Evolutionary conservation across 2,888 invertebrate species (phyloP), one percentile per base, ranked within the genome.

Genomic region (Anarsia innoxiella): DNA sequence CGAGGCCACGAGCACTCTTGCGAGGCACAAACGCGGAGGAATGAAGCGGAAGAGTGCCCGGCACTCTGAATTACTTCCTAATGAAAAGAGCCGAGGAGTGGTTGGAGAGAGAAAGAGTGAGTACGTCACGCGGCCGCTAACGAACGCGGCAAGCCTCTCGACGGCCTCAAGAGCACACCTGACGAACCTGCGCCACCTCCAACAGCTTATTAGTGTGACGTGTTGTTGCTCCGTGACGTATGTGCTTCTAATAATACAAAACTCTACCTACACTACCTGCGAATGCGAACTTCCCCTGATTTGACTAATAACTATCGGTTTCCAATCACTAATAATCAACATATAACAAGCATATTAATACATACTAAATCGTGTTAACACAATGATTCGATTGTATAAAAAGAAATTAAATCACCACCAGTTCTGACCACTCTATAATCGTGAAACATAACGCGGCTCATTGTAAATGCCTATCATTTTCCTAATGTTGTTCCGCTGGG

Each of bases 51-150:
- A 79, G 78, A 78, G 79, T 71, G 74, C 71, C 74, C 68, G 70
- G 71, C 65, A 73, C 80, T 82, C 80, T 70, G 77, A 80, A 83
- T 83, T 83, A 83, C 80, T 84, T 82, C 80, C 82, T 83, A 84
- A 83, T 83, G 83, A 84, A 84, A 82, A 82, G 82, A 80, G 76
- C 68, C 60, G 66, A 70, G 66, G 70, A 78, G 79, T 75, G 71
- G 46, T 3, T 43, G 44, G 35, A 43, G 39, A 57, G 54, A 13
- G 31, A 5, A 16, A 23, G 59, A 59, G 66, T 59, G 51, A 62
- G 66, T 68, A n/a, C 63, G 73, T 75, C 74, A 67, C 74, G 74
- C 69, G 70, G 75, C 58, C 71, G 75, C 82, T 84, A 84, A 84
- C 83, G 83, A 84, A 84, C 68, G 66, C 66, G 72, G 72, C 67